These are phyloP conservation scores for Drosophila multiciliata DNA, from an alignment of 2,888 invertebrate genomes.

Conservation along the genomic window DNA sequence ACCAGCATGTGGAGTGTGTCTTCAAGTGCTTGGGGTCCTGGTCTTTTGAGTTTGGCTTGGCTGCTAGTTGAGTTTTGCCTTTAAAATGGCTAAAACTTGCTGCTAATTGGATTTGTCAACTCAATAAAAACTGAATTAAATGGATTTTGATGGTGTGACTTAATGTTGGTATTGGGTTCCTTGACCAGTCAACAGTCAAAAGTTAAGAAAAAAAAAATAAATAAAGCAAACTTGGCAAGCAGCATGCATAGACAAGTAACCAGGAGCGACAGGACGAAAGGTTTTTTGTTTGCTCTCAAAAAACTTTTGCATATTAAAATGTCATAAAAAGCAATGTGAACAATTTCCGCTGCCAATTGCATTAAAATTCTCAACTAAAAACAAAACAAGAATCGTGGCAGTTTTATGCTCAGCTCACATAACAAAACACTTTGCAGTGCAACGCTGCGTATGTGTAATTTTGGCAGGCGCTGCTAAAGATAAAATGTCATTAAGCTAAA, in stretches of 20 bases:
- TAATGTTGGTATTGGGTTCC: slow-evolving; percentile 52
- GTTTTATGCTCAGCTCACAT: slow-evolving; percentile 73
- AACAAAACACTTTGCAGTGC: slow-evolving; percentile 54
- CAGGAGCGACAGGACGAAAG: slow-evolving; percentile 33
- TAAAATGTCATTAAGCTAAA: slow-evolving; percentile 80
- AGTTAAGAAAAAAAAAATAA: slow-evolving; percentile 4
- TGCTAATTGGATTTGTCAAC: slow-evolving; percentile 78
- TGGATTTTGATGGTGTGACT: slow-evolving; percentile 72
- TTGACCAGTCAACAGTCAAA: slow-evolving; percentile 57
- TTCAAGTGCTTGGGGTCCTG: slow-evolving; percentile 32
- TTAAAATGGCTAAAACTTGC: slow-evolving; percentile 67
- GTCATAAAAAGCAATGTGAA: slow-evolving; percentile 81
- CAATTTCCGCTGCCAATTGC: slow-evolving; percentile 83
- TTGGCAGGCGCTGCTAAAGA: slow-evolving; percentile 56
- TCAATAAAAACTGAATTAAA: slow-evolving; percentile 79
- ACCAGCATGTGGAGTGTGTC: slow-evolving; percentile 40
- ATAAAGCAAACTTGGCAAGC: slow-evolving; percentile 53
- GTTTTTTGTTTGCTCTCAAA: slow-evolving; percentile 38
- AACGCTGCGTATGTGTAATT: slow-evolving; percentile 71
- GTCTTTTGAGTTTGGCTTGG: slow-evolving; percentile 7
- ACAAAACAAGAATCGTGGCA: slow-evolving; percentile 44
- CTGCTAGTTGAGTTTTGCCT: slow-evolving; percentile 29
- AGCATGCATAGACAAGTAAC: slow-evolving; percentile 62
- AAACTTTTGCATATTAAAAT: slow-evolving; percentile 83
- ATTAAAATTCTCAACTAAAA: slow-evolving; percentile 61